Base-by-base conservation (phyloP, 2,888 invertebrate genomes). In the Leptinotarsa haldemani region DNA sequence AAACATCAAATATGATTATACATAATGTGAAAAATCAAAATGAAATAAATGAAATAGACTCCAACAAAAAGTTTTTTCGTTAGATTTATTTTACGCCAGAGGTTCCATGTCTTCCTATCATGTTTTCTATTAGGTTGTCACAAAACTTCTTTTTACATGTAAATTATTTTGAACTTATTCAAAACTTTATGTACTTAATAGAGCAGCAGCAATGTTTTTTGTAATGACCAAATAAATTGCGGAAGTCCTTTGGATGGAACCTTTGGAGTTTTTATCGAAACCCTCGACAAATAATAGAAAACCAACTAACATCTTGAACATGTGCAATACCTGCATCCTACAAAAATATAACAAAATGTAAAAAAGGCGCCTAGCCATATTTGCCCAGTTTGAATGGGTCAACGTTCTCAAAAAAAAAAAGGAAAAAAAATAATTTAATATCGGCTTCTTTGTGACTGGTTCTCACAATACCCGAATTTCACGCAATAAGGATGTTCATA, bases 401-500 rank as follows among this genome's bases (percentile, higher is more conserved):
- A 77, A 67, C 52, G 73, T 69, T 72, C 70, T 70, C 52, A 50
- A 75, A 66, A 74, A 77, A 72, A 58, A 70, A 69, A 68, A 58
- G 68, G 9, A 63, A 77, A 77, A 81, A 77, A 81, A 77, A 82
- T 81, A 82, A 82, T 82, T 81, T 80, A 79, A 82, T 80, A 81
- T 82, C 82, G 82, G 82, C 81, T 76, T 78, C 83, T 82, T 83
- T 82, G 82, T 82, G 79, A 79, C 80, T 76, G 68, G 77, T 78
- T 80, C 82, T 78, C 80, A 83, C 83, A 83, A 83, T 81, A 80
- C 76, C 78, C 77, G 76, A 80, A 83, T 83, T 83, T 83, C 82
- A 83, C 82, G 83, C 82, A 76, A 78, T 68, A 75, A 75, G 79
- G 81, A 81, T 79, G 74, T 78, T 76, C 64, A 69, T 65, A 58